phyloP scores from a whole-genome alignment of 2,888 invertebrate genomes.

The Orthosia cruda region DNA sequence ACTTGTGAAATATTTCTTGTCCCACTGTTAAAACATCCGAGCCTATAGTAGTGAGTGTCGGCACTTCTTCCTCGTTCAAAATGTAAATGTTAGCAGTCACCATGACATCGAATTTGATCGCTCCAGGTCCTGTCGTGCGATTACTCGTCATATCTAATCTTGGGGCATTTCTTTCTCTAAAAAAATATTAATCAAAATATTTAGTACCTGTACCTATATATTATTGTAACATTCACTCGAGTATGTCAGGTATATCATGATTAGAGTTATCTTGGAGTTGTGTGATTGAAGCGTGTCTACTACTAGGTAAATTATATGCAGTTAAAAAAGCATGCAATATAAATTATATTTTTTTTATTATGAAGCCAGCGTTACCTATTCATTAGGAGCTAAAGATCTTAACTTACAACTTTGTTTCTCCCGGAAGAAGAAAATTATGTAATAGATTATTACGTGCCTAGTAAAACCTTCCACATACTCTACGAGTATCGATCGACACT shows the following conservation, averaged over 20 bases:
- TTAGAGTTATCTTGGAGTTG: background rate
- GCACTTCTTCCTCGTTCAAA: slow-evolving; percentile 94
- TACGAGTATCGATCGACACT: slow-evolving; percentile 23
- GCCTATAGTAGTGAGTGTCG: slow-evolving; percentile 93
- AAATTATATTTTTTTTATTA: background rate
- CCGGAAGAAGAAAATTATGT: slow-evolving; percentile 5
- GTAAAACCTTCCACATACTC: slow-evolving; percentile 2
- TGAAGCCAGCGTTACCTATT: background rate
- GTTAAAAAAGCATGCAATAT: no score
- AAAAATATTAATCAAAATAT: background rate
- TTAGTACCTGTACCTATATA: background rate
- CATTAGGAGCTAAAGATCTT: background rate
- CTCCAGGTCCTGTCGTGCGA: slow-evolving; percentile 92
- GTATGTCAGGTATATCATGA: background rate
- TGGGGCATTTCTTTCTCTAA: slow-evolving; percentile 84
- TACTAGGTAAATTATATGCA: no score
- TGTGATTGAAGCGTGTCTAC: no score
- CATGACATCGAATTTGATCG: slow-evolving; percentile 88
- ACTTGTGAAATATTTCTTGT: slow-evolving; percentile 92
- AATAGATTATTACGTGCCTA: slow-evolving; percentile 26
- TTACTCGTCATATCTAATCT: slow-evolving; percentile 93
- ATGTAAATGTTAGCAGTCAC: slow-evolving; percentile 92
- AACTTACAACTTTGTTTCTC: background rate
- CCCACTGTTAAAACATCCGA: slow-evolving; percentile 92
- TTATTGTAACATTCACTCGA: background rate